Evolutionary conservation across 23 tunicate species (phyloP).

Genomic region (Halocynthia roretzi): DNA sequence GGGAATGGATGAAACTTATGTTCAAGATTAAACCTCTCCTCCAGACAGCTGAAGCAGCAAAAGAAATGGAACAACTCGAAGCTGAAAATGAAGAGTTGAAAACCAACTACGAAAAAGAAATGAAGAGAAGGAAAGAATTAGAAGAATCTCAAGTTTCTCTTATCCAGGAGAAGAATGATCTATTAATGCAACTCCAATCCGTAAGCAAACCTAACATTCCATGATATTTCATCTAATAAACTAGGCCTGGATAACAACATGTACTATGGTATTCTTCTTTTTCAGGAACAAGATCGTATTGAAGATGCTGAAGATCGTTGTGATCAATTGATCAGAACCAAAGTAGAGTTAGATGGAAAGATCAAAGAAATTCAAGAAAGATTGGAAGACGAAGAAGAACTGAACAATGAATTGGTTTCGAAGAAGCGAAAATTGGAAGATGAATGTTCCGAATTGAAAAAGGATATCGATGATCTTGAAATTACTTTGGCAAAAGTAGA

Average conservation of each 20-base stretch:
- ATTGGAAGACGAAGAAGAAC: conserved; percentile 91
- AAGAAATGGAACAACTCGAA: conserved; percentile 79
- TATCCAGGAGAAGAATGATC: conserved; percentile 91
- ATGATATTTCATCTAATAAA: not conserved
- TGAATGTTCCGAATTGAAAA: conserved; percentile 83
- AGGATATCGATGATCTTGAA: conserved; percentile 93
- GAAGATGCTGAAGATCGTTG: conserved; percentile 87
- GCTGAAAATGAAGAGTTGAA: conserved; percentile 79
- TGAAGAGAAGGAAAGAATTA: conserved; percentile 73
- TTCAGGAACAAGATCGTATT: too few relatives aligned
- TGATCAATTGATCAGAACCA: conserved; percentile 83
- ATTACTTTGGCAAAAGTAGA: conserved; percentile 84
- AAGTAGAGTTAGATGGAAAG: conserved; percentile 96
- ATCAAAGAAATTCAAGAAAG: too few relatives aligned
- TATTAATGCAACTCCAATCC: conserved; percentile 57
- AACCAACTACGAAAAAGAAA: conserved; percentile 78
- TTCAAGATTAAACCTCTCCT: conserved; percentile 93
- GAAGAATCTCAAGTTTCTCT: conserved; percentile 86
- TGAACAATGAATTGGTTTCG: conserved; percentile 69
- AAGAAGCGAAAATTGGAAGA: conserved; percentile 89
- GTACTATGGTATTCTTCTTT: not conserved
- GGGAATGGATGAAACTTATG: too few relatives aligned
- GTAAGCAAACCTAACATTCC: not conserved
- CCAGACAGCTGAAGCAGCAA: conserved; percentile 89
- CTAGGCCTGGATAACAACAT: too few relatives aligned